Conservation (phyloP, 2,888 invertebrate genomes). For the Lymantria dispar region DNA sequence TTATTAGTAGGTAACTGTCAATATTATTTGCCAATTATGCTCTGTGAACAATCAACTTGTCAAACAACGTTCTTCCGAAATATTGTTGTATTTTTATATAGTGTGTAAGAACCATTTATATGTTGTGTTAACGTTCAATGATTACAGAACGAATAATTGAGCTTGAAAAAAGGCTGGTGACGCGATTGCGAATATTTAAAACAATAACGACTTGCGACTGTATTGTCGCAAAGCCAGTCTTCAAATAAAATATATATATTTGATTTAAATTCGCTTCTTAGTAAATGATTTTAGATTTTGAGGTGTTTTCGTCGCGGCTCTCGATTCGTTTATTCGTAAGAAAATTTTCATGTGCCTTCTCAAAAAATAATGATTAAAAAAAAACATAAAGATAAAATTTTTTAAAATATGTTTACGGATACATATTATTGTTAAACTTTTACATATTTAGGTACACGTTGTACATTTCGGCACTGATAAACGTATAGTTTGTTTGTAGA, state of each 20-base stretch:
- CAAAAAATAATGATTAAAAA: conserved; percentile 64
- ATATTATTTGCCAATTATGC: neutral
- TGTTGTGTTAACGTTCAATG: conserved; percentile 39
- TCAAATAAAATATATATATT: conserved; percentile 5
- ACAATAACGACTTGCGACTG: conserved; percentile 13
- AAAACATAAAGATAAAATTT: conserved; percentile 54
- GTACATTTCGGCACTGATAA: conserved; percentile 59
- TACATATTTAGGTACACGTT: conserved; percentile 55
- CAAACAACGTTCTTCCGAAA: conserved; percentile 46
- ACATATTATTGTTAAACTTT: conserved; percentile 69
- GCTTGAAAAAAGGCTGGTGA: conserved; percentile 45
- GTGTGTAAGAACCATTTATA: conserved; percentile 66
- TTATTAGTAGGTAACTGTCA: no score
- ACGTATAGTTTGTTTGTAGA: conserved; percentile 40
- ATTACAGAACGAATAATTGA: conserved; percentile 38
- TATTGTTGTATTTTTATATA: conserved; percentile 79
- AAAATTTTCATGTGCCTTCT: conserved; percentile 80
- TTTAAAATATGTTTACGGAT: conserved; percentile 64
- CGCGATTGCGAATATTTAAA: conserved; percentile 17
- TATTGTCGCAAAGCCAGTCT: conserved; percentile 16
- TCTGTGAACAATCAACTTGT: conserved; percentile 24
- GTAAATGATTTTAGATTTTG: conserved; percentile 19
- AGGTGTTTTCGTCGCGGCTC: conserved; percentile 38
- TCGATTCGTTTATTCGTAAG: conserved; percentile 72
- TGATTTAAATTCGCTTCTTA: conserved; percentile 35